Evolutionary conservation across 2,113 vertebrate species (phyloP), one percentile per base, ranked within the genome.

Genomic region (Equus quagga): DNA sequence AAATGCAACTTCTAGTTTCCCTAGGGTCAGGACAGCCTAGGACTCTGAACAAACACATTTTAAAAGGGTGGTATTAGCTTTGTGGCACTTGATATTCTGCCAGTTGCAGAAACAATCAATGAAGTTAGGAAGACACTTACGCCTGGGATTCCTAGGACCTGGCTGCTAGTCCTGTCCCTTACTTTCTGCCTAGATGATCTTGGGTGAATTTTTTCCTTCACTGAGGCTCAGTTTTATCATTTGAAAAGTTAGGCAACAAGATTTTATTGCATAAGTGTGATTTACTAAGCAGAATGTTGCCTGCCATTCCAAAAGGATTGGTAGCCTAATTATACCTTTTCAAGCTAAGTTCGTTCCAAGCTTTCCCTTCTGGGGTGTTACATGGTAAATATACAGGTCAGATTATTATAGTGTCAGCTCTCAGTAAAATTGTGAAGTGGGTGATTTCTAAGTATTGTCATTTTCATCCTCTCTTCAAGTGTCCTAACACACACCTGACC

Each of bases 311-410:
- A 95, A 97, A 88, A 81, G 4, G 0, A 80, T 70, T 46, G 7
- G 33, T 33, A 86, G 49, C 44, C 14, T 92, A 93, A 92, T 82
- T 89, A 69, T 17, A 69, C 17, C 15, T 70, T 65, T 97, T 86
- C 21, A 86, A 87, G 8, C 24, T 87, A 92, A 79, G 83, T 92
- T 91, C 26, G 7, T 89, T 83, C 26, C 11, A 91, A 86, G 33
- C 19, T 70, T 85, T 91, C 23, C 15, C 12, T 90, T 96, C 31
- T 64, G n/a, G 3, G 26, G 18, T 96, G 78, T 58, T 62, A 58
- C 19, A 80, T 23, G 1, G 8, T 87, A 41, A 83, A 28, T 75
- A 67, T 75, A 8, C 36, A 91, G 46, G 33, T 64, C 10, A 58
- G 8, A 89, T 67, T 72, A 81, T 33, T 85, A 21, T 26, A 84